phyloP scores from a whole-genome alignment of 2,113 vertebrate genomes.

The Oryzias celebensis region DNA sequence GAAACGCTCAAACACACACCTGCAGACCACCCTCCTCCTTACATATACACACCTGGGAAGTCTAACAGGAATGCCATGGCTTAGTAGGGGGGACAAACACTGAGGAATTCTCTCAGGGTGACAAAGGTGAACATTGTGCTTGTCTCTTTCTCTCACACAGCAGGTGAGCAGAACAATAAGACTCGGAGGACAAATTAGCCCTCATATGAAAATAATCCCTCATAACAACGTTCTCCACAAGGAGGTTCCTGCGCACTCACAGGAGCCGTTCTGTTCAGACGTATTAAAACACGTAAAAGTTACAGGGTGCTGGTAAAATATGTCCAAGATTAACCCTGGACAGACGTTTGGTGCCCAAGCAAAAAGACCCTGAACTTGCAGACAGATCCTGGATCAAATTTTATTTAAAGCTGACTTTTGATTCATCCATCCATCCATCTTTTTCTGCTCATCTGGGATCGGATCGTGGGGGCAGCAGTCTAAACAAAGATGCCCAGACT shows the following conservation, averaged over 20 bases:
- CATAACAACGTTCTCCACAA: conserved; percentile 42
- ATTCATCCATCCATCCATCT: too few species aligned
- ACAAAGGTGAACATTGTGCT: conserved; percentile 75
- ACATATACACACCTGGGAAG: conserved; percentile 60
- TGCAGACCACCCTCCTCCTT: conserved; percentile 51
- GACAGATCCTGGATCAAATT: too few species aligned
- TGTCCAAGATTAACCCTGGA: conserved; percentile 8
- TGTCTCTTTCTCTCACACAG: conserved; percentile 36
- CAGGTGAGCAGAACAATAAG: conserved; percentile 67
- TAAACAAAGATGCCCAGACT: too few species aligned
- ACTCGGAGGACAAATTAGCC: conserved; percentile 55
- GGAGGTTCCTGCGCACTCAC: conserved; percentile 29
- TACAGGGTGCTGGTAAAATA: conserved; percentile 49
- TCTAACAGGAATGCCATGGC: conserved; percentile 50
- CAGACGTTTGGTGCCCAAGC: background rate
- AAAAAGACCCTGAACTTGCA: background rate
- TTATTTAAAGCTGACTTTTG: too few species aligned
- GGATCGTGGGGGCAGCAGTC: too few species aligned
- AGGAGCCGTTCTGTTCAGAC: conserved; percentile 34
- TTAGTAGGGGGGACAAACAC: conserved; percentile 38
- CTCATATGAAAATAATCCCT: conserved; percentile 68
- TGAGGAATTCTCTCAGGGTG: conserved; percentile 63
- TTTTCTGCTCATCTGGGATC: too few species aligned
- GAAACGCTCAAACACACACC: conserved; percentile 61
- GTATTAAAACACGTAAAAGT: conserved; percentile 49